A percentile compares a stretch with the other conserved stretches of the same genome.
These are phyloP conservation scores for Variabilichromis moorii DNA, from an alignment of 2,113 vertebrate genomes.

Conservation along the genomic window DNA sequence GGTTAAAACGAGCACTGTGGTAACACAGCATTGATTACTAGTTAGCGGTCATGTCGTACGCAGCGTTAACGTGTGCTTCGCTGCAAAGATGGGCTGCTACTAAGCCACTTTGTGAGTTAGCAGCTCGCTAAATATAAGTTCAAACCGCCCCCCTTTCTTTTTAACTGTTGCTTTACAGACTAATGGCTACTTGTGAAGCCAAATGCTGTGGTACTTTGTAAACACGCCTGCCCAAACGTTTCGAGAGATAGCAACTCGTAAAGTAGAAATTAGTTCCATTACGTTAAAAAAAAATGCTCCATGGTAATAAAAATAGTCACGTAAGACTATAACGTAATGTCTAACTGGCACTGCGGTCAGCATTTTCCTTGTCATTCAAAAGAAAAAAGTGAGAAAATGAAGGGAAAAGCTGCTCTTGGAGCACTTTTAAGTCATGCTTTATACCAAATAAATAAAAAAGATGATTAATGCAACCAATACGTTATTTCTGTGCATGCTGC, in stretches of 20 bases:
- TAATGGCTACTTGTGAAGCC: neutral
- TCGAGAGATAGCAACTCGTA: neutral
- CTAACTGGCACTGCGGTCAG: neutral
- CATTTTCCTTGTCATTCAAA: neutral
- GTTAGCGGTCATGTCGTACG: neutral
- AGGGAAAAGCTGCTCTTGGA: neutral
- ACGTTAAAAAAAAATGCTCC: neutral
- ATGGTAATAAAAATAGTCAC: neutral
- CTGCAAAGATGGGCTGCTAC: neutral
- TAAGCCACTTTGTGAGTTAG: neutral
- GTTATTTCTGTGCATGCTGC: neutral
- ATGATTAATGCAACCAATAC: neutral
- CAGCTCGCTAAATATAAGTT: neutral
- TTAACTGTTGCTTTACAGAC: neutral
- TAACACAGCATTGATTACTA: neutral
- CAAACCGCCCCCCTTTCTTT: neutral
- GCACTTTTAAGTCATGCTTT: neutral
- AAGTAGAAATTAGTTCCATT: neutral
- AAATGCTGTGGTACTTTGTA: neutral
- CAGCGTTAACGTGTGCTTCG: neutral
- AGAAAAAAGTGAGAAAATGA: neutral
- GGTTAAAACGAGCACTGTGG: neutral
- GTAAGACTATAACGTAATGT: neutral
- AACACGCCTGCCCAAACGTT: slow-evolving; percentile 2
- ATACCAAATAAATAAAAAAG: neutral